Evolutionary conservation across 2,888 invertebrate genomes (phyloP), one percentile per base, ranked within the genome.

Genomic region (Polia nebulosa): DNA sequence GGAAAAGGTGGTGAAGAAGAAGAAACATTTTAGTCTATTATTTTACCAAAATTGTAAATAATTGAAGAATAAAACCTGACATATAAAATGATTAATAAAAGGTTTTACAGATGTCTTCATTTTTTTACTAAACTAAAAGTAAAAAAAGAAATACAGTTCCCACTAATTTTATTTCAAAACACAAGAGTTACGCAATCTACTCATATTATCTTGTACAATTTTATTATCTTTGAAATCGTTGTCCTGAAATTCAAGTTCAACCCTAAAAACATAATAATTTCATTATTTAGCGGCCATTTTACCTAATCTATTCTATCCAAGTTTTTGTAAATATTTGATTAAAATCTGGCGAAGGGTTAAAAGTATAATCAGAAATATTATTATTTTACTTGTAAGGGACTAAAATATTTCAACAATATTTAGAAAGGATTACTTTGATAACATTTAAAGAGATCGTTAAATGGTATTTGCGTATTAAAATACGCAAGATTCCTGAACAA

Each of bases 321-420:
- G 17, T 25, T 47, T 45, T 25, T 36, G n/a, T 17, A 29, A 58
- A 59, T 59, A 72, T 58, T 64, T 20, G 47, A 73, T 52, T 47
- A 36, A n/a, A 27, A 20, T n/a, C 34, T 25, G 20, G 11, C 29
- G 8, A 45, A 45, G 36, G 49, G 41, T 61, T 29, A 1, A 44
- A 62, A 51, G 32, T 15, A 13, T 41, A 47, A 27, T 47, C 22
- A 36, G 11, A 41, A 57, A n/a, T n/a, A n/a, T n/a, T 27, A 8
- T 53, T 29, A 41, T 57, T 51, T n/a, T n/a, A 29, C 15, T 11
- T n/a, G 22, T 3, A 60, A 20, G 20, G n/a, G 51, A 39, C 41
- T 58, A 39, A 60, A 41, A 61, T 44, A 56, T 66, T 55, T 74
- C 6, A 11, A 47, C 32, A 65, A 27, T 53, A 56, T 57, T 61